Conservation (phyloP, 2,113 vertebrate species). For the Nycticorax nycticorax region DNA sequence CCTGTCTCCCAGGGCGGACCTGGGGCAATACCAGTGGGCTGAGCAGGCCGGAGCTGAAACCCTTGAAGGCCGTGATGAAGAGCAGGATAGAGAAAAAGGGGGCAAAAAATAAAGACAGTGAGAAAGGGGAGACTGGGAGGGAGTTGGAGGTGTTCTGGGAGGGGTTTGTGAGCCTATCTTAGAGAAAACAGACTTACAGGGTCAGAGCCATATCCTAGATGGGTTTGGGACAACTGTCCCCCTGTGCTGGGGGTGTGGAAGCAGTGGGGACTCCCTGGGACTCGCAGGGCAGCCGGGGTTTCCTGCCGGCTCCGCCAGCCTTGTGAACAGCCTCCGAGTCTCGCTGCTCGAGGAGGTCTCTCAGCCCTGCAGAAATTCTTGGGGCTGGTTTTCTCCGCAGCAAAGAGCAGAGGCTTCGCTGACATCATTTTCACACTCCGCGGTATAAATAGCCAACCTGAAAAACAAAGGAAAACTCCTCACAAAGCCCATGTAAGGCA, state of each 20-base stretch:
- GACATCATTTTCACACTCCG: conserved; percentile 36
- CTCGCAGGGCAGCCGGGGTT: not conserved
- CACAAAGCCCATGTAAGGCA: conserved; percentile 58
- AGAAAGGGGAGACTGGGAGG: not conserved
- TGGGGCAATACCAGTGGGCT: not conserved
- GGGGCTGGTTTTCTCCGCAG: not conserved
- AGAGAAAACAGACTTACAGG: not conserved
- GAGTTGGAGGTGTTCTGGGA: not conserved
- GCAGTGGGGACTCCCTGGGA: not conserved
- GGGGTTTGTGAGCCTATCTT: not conserved
- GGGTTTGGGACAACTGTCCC: not conserved
- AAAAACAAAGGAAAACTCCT: conserved; percentile 67
- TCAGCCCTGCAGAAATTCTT: not conserved
- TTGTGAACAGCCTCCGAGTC: not conserved
- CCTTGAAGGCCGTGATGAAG: not conserved
- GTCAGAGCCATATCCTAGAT: not conserved
- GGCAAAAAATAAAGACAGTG: not conserved
- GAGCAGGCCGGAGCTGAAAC: not conserved
- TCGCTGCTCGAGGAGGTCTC: not conserved
- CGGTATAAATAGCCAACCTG: conserved; percentile 36
- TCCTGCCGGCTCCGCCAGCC: not conserved
- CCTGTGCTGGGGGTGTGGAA: not conserved
- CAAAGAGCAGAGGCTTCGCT: not conserved
- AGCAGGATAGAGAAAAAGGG: not conserved
- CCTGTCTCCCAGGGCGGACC: not conserved